Evolutionary conservation across 2,797 vertebrate species (phyloP).

Genomic region (Rhodeus uyekii): DNA sequence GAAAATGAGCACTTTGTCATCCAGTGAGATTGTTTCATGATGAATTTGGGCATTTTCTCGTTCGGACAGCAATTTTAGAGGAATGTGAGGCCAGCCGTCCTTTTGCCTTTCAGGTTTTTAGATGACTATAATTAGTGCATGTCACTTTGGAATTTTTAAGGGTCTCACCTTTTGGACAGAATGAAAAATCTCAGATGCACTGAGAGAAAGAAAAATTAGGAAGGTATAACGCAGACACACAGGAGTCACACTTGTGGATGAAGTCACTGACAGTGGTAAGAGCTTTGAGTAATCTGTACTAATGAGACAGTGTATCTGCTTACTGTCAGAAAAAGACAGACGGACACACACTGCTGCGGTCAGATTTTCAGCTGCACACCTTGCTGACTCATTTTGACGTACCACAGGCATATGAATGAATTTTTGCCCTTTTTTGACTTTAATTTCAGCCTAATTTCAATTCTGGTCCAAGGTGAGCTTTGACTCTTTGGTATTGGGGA

Average conservation of each 20-base stretch:
- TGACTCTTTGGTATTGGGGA: conserved; percentile 29
- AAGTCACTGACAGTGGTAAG: conserved; percentile 55
- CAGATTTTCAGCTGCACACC: neutral
- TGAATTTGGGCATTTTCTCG: conserved; percentile 17
- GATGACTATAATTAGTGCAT: conserved; percentile 17
- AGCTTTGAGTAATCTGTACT: conserved; percentile 54
- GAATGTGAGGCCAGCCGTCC: neutral
- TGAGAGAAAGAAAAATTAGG: neutral
- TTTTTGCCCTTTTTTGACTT: conserved; percentile 24
- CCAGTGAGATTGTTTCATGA: conserved; percentile 17
- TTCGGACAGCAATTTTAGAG: neutral
- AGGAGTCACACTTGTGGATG: conserved; percentile 46
- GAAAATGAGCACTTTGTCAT: conserved; percentile 42
- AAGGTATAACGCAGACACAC: neutral
- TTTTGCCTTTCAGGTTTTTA: conserved; percentile 33
- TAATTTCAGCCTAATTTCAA: conserved; percentile 34
- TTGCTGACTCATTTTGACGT: conserved; percentile 11
- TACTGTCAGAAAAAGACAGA: conserved; percentile 46
- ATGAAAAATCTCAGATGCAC: neutral
- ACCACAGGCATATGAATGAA: neutral
- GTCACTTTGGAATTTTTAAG: conserved; percentile 18
- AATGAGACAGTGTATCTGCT: conserved; percentile 58
- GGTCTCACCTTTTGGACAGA: neutral
- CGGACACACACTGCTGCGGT: conserved; percentile 32
- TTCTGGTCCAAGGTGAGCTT: neutral